Conservation (phyloP, 2,113 vertebrate species). For the Cyanoramphus novaezelandiae region DNA sequence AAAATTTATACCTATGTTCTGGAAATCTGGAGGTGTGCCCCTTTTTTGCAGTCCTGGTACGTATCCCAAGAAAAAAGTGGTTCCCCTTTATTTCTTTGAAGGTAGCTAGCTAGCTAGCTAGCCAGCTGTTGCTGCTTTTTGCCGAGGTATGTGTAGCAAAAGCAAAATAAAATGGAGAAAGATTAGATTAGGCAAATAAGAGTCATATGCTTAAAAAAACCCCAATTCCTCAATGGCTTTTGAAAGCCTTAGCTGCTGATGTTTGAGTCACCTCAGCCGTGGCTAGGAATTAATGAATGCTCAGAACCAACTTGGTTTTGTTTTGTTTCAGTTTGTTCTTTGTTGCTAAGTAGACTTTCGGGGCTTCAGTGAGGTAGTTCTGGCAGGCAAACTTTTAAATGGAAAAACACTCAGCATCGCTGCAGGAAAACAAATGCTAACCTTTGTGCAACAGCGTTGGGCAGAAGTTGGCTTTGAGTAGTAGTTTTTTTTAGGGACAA, state of each 20-base stretch:
- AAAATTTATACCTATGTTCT: not conserved
- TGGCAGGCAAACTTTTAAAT: not conserved
- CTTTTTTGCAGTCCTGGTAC: not conserved
- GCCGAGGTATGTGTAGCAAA: not conserved
- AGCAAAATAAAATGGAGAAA: not conserved
- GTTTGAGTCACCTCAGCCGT: not conserved
- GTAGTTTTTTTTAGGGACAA: not conserved
- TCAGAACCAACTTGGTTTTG: not conserved
- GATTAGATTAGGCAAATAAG: not conserved
- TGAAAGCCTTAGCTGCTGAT: not conserved
- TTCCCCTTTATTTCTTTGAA: not conserved
- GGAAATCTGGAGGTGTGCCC: not conserved
- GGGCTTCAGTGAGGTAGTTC: not conserved
- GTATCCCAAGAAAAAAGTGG: not conserved
- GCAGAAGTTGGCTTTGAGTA: not conserved
- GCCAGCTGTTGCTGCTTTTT: not conserved
- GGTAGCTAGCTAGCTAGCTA: not conserved
- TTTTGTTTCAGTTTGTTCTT: slow-evolving; percentile 43
- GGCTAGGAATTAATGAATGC: not conserved
- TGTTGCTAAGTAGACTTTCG: slow-evolving; percentile 35
- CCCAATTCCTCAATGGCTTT: not conserved
- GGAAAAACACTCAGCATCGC: not conserved
- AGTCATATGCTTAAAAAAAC: not conserved
- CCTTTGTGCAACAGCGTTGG: not conserved
- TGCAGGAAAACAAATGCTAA: not conserved